Evolutionary conservation across 1,140 invertebrate genomes (phyloP), one percentile per base, ranked within the genome.

Genomic region (Drosophila nigromelanica): DNA sequence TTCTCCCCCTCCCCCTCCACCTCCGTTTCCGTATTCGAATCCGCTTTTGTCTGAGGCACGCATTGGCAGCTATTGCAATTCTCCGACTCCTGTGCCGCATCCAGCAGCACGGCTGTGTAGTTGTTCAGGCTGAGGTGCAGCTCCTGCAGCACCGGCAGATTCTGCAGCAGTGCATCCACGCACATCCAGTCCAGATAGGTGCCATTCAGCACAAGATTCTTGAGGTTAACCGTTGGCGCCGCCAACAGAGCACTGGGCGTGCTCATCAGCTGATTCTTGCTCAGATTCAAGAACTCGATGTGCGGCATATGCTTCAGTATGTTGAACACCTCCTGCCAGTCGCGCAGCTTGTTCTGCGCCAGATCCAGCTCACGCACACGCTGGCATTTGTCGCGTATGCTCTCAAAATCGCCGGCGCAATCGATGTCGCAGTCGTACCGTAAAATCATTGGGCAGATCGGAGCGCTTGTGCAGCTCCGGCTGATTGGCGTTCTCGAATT

Each of bases 81-180:
- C 18, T 35, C 40, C 0, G n/a, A 55, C 37, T 63, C 56, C 27
- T 92, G 50, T 83, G 87, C 45, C 3, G 91, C 90, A 60, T 92
- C 91, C 8, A 92, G 78, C 11, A 91, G 63, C 45, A 98, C 95
- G 64, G 94, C 94, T 12, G 93, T 94, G 91, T 97, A 98, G 78
- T 97, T 95, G 91, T 97, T 97, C 11, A 98, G 93, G 75, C 97
- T 98, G 67, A 98, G 92, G 92, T 98, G 97, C 27, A 99, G 93
- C 92, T 99, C 98, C 93, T 97, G 96, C 12, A 98, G 92, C 90
- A 95, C 95, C 78, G 94, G 96, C 64, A 96, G 93, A 87, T 94
- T 94, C 75, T 95, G 94, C 4, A 98, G 93, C 48, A 98, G 92
- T 12, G 94, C 94, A 67, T 95, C 94, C n/a, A 98, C 94, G 73